Conservation (phyloP, 2,797 vertebrate species). For the Trachurus trachurus region DNA sequence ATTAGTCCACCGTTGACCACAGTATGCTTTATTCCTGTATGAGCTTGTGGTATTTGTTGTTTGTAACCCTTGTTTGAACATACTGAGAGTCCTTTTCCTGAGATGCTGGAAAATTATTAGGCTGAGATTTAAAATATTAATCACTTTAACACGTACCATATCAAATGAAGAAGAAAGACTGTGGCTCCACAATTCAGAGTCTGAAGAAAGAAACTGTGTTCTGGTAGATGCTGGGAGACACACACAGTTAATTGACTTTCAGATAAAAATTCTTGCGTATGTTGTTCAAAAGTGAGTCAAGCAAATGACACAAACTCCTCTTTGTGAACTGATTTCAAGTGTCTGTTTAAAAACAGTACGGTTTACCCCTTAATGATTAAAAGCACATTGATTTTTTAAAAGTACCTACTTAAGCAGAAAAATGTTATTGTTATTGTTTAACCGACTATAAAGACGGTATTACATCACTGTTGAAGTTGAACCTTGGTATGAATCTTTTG, state of each 20-base stretch:
- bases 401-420: slow-evolving; percentile 32
- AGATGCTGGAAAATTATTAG: slow-evolving; percentile 12
- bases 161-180: slow-evolving; percentile 6
- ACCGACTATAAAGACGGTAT: neutral
- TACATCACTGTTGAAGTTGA: slow-evolving; percentile 5
- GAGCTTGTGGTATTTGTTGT: neutral
- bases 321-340: slow-evolving; percentile 11
- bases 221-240: neutral
- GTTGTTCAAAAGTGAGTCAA: slow-evolving; percentile 17
- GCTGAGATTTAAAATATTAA: slow-evolving; percentile 20
- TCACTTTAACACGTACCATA: slow-evolving; percentile 14
- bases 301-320: neutral
- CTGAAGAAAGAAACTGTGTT: neutral
- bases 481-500: slow-evolving; percentile 21
- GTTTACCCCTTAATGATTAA: slow-evolving; percentile 5
- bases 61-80: neutral
- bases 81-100: neutral
- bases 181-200: neutral
- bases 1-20: neutral
- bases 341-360: slow-evolving; percentile 10
- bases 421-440: neutral
- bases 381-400: slow-evolving; percentile 11
- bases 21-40: neutral
- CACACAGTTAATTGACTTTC: neutral
- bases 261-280: neutral